Evolutionary conservation across 2,113 vertebrate species (phyloP).

Genomic region (Cyanoramphus novaezelandiae): DNA sequence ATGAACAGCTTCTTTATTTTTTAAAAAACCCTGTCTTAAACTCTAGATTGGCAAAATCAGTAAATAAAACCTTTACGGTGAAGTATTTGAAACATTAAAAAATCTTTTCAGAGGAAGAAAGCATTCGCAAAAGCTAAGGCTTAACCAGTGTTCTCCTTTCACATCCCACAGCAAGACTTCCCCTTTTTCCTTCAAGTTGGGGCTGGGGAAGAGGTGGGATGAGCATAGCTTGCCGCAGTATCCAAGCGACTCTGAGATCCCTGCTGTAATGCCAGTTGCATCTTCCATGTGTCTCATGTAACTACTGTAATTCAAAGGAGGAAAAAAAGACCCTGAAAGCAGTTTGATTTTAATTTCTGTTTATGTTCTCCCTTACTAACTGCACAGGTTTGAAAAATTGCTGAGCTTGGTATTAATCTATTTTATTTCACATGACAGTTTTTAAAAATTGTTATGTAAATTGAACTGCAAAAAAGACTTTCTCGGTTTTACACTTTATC

Average conservation of each 20-base stretch:
- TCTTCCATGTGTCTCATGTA: not conserved
- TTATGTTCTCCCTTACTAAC: not conserved
- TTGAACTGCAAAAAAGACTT: not conserved
- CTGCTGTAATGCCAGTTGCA: not conserved
- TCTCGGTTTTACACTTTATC: not conserved
- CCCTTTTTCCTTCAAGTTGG: not conserved
- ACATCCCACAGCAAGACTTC: too few species aligned
- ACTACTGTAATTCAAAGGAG: not conserved
- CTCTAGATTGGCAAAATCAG: not conserved
- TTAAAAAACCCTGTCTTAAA: not conserved
- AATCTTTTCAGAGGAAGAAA: not conserved
- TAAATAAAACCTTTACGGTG: not conserved
- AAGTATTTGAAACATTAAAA: not conserved
- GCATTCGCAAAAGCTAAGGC: not conserved
- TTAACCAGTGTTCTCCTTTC: not conserved
- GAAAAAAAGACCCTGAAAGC: not conserved
- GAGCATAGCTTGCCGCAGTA: not conserved
- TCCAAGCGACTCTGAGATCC: not conserved
- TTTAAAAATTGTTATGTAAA: not conserved
- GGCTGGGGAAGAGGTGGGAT: not conserved
- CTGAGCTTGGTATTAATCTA: not conserved
- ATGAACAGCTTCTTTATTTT: not conserved
- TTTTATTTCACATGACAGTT: not conserved
- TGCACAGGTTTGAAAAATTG: not conserved
- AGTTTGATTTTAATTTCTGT: not conserved